Conservation (phyloP, 2,888 invertebrate species). For the Chrysopilus asiliformis region DNA sequence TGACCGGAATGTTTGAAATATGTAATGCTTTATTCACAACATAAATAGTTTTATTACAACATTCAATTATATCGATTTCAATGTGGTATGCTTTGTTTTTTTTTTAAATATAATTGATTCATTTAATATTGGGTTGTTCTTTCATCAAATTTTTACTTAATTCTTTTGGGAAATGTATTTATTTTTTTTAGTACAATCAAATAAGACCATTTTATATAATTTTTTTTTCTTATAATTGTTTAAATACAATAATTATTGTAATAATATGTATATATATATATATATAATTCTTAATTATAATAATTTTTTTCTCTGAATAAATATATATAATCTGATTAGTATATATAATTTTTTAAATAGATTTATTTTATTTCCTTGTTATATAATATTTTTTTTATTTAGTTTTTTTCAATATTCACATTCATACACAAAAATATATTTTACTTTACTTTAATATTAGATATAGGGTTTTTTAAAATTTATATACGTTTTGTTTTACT, state of each 20-base stretch:
- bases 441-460: too few relatives aligned
- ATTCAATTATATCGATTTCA: constrained; percentile 4
- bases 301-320: constrained; percentile 3
- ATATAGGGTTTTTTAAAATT: background rate
- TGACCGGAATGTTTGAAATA: constrained; percentile 10
- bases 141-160: constrained; percentile 8
- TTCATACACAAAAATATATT: constrained; percentile 11
- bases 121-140: constrained; percentile 7
- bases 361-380: constrained; percentile 5
- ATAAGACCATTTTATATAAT: constrained; percentile 2
- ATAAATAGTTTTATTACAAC: constrained; percentile 8
- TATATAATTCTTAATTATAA: too few relatives aligned
- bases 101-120: constrained; percentile 6
- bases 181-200: background rate
- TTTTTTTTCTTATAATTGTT: too few relatives aligned
- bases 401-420: constrained; percentile 3
- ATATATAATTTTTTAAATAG: constrained; percentile 6
- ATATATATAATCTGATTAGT: constrained; percentile 5
- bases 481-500: background rate
- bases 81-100: constrained; percentile 1
- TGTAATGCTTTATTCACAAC: constrained; percentile 11
- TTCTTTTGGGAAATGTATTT: constrained; percentile 7
- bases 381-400: constrained; percentile 6
- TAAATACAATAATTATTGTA: too few relatives aligned
- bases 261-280: too few relatives aligned